phyloP scores from a whole-genome alignment of 2,113 vertebrate species.

The Rhinopomastus cyanomelas region DNA sequence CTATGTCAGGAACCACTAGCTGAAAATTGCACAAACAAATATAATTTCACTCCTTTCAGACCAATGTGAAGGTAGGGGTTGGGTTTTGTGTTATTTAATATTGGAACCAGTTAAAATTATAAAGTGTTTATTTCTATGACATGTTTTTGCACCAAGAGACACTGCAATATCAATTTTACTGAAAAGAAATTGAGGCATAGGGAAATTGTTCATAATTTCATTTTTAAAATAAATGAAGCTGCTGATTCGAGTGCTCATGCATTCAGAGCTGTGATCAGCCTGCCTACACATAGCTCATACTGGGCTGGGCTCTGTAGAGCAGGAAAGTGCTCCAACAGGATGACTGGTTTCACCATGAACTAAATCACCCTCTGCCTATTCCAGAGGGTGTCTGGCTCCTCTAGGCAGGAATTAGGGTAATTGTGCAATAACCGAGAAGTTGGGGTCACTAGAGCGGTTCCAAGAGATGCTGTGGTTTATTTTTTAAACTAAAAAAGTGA shows the following conservation, averaged over 20 bases:
- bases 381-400: neutral
- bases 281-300: neutral
- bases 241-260: fast-evolving
- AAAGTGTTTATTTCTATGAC: neutral
- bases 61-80: neutral
- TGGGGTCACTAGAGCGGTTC: neutral
- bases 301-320: neutral
- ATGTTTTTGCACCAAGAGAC: neutral
- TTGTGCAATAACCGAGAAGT: neutral
- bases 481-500: neutral
- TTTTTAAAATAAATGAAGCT: neutral
- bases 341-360: neutral
- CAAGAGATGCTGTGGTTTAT: neutral
- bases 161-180: neutral
- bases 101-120: neutral
- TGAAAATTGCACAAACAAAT: neutral
- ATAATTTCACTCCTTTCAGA: neutral
- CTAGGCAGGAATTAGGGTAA: neutral
- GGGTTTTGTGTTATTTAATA: neutral
- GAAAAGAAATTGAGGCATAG: neutral
- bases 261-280: neutral
- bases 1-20: neutral
- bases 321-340: neutral
- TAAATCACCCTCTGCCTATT: neutral
- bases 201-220: neutral